Percentiles rank a stretch among this genome's conserved stretches.
Conservation (phyloP, 2,113 vertebrate species). For the Oreotrochilus melanogaster region DNA sequence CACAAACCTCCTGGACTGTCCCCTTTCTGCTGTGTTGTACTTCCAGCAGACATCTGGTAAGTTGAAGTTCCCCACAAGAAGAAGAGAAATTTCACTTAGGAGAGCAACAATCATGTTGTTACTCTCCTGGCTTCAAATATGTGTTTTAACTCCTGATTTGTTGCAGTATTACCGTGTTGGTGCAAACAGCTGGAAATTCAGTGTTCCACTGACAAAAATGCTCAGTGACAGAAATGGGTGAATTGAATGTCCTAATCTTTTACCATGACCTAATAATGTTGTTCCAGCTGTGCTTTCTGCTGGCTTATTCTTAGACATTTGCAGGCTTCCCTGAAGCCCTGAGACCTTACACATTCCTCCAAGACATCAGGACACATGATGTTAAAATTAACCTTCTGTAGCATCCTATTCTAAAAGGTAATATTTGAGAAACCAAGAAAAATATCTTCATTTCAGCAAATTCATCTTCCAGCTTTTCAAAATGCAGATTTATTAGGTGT, state of each 20-base stretch:
- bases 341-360: neutral
- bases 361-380: neutral
- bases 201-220: neutral
- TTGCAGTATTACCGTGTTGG: neutral
- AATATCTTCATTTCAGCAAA: neutral
- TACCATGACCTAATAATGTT: neutral
- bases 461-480: neutral
- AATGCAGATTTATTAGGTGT: neutral
- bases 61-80: no score
- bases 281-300: neutral
- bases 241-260: neutral
- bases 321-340: neutral
- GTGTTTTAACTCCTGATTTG: neutral
- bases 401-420: neutral
- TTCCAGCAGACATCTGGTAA: no score
- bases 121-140: neutral
- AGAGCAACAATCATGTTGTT: neutral
- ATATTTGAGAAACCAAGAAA: neutral
- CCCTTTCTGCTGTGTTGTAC: no score
- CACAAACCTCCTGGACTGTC: no score
- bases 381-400: neutral
- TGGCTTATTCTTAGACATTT: neutral
- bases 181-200: neutral
- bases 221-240: neutral
- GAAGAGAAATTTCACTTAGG: no score